These are phyloP conservation scores for Phrixothrix hirtus DNA, from an alignment of 2,888 invertebrate species.

Conservation along the genomic window DNA sequence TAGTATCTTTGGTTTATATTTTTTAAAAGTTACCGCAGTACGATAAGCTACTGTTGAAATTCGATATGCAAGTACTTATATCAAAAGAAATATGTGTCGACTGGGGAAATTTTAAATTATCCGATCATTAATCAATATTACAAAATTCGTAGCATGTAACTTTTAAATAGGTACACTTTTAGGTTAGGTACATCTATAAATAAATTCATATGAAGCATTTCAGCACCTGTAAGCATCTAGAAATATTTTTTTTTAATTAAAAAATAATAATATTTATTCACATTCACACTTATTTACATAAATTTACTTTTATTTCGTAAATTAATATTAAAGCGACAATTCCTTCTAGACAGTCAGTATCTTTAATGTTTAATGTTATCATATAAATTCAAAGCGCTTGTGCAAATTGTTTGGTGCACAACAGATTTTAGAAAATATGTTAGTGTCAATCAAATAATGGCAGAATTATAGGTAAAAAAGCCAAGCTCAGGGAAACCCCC, in stretches of 20 bases:
- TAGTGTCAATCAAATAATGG: too few relatives aligned
- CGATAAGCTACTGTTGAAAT: neutral
- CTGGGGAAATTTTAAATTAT: too few relatives aligned
- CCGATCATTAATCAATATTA: too few relatives aligned
- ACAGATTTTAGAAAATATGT: too few relatives aligned
- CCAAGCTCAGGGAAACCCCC: too few relatives aligned
- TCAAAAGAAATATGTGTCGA: neutral
- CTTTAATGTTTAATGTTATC: too few relatives aligned
- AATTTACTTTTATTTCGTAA: slow-evolving; percentile 17
- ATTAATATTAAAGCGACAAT: slow-evolving; percentile 24
- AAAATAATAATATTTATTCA: slow-evolving; percentile 50
- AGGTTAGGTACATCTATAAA: too few relatives aligned
- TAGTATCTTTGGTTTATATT: slow-evolving; percentile 21
- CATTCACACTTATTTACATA: slow-evolving; percentile 45
- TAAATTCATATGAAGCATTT: slow-evolving; percentile 44
- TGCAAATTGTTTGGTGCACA: too few relatives aligned
- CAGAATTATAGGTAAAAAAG: too few relatives aligned
- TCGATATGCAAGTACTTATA: slow-evolving; percentile 2
- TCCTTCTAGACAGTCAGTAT: too few relatives aligned
- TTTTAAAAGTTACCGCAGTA: slow-evolving; percentile 16
- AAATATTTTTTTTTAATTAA: slow-evolving; percentile 45
- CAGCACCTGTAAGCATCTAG: slow-evolving; percentile 45
- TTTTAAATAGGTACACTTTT: too few relatives aligned
- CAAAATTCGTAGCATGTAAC: slow-evolving; percentile 7
- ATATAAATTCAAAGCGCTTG: slow-evolving; percentile 2